Conservation (phyloP, 2,113 vertebrate species). For the Eolophus roseicapilla region DNA sequence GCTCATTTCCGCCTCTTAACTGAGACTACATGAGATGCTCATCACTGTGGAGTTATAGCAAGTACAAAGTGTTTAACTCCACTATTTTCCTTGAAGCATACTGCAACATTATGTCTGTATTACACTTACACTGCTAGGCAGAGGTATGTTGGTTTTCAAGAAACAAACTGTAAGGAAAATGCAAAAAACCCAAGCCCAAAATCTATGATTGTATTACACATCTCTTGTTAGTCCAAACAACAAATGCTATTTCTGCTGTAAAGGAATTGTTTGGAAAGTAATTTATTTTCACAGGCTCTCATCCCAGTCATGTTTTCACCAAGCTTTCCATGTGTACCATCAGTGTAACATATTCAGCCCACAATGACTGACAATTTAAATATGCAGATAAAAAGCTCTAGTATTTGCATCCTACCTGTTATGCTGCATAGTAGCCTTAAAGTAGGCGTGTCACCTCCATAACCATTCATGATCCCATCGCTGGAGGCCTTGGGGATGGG, state of each 20-base stretch:
- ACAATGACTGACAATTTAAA: neutral
- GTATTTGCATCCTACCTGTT: slow-evolving; percentile 80
- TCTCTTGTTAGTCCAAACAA: neutral
- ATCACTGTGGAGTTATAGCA: neutral
- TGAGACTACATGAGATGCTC: neutral
- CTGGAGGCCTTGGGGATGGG: slow-evolving; percentile 89
- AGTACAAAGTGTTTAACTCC: neutral
- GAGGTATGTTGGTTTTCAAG: neutral
- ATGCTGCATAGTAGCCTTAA: slow-evolving; percentile 95
- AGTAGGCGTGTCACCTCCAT: slow-evolving; percentile 89
- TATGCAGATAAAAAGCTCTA: neutral
- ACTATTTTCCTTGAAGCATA: neutral
- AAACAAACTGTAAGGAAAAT: neutral
- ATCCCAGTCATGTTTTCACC: neutral
- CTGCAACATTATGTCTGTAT: neutral
- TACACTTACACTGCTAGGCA: neutral
- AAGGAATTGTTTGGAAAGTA: neutral
- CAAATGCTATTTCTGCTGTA: neutral
- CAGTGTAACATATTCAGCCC: neutral
- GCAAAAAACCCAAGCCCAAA: accelerated
- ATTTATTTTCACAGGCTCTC: neutral
- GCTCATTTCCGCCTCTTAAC: neutral
- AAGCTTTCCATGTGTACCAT: neutral
- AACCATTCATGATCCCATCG: slow-evolving; percentile 84
- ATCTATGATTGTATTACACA: neutral